Evolutionary conservation across 2,888 invertebrate genomes (phyloP), one percentile per base, ranked within the genome.

Genomic region (Osmoderma eremita): DNA sequence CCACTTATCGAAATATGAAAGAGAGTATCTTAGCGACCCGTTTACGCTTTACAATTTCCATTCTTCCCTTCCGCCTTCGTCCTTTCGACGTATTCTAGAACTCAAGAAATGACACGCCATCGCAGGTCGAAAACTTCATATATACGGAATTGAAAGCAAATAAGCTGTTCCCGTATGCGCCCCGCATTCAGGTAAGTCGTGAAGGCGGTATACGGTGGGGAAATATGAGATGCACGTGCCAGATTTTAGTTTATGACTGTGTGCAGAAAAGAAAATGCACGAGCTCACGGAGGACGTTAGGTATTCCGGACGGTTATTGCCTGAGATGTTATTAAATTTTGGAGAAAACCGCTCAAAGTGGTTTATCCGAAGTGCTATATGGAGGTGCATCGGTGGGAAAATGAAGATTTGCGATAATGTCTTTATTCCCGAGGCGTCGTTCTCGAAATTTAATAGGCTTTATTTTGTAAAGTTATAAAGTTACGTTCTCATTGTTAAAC

Each of bases 171-270:
- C 36, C 53, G 71, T 73, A 74, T 74, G 73, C 72, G 71, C 65
- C 58, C 50, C 66, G 68, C 72, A 69, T 70, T 54, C 65, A 70
- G 71, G 72, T 71, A 73, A 71, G 69, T 71, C 66, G 64, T 51
- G 61, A 67, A 69, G 70, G 73, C 42, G 56, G 50, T 64, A 50
- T 50, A 70, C 69, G 39, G 65, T 63, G 50, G 63, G 67, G 72
- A 71, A 71, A 71, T 74, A 72, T 72, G 72, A 69, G 69, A 65
- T 66, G 71, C 69, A 74, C 73, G 74, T 73, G 70, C 70, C 67
- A 67, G 73, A 73, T 73, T 74, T 72, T 72, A 71, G 69, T 69
- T 69, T 70, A 71, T 70, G 64, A 61, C 58, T 58, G 45, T 45
- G 30, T 58, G 58, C 58, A 30, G 42, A 45, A 58, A 58, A 45